Base-by-base conservation (phyloP, 2,113 vertebrate species). In the mouse (Mus musculus) region DNA sequence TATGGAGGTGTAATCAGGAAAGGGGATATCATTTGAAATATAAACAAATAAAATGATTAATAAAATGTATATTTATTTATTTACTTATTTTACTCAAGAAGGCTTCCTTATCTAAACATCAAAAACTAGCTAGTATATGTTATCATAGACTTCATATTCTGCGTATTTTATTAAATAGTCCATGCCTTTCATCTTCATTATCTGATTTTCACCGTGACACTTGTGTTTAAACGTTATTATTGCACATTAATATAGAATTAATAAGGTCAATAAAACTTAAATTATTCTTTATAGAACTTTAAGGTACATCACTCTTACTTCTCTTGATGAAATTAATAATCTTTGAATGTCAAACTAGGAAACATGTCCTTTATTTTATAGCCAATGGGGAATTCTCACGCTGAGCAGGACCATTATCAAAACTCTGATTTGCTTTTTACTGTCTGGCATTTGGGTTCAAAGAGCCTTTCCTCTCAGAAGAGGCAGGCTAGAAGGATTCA, bases 231-330 rank as follows among this genome's bases (percentile, higher is more conserved):
- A 56, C 80, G 46, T 69, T 96, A 59, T 88, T 89, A 91, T 72
- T 67, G 72, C 89, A 10, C 36, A 80, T 84, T 85, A 73, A 30
- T 63, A 56, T 20, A 78, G 2, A 52, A 76, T 90, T 90, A 86
- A 39, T 86, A 88, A 94, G 30, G 14, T 95, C 94, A 86, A 85
- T 88, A 75, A 90, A 69, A 90, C 46, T 94, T 93, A 80, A 90
- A 92, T 71, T 49, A 46, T 56, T 80, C 87, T 89, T 95, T 90
- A 54, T 76, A 65, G 54, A n/a, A 7, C n/a, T 89, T 72, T 89
- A 78, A 19, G 87, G 14, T 91, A 81, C 94, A 96, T 87, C 19
- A 87, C 42, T 28, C 56, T 82, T 28, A 16, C 36, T 71, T 88
- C 71, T 0, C 24, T 54, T 94, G 75, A 85, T 94, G 91, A 92